Percentiles rank a stretch among this genome's conserved stretches.
Conservation (phyloP, 2,797 vertebrate genomes). For the Anguilla megastoma region DNA sequence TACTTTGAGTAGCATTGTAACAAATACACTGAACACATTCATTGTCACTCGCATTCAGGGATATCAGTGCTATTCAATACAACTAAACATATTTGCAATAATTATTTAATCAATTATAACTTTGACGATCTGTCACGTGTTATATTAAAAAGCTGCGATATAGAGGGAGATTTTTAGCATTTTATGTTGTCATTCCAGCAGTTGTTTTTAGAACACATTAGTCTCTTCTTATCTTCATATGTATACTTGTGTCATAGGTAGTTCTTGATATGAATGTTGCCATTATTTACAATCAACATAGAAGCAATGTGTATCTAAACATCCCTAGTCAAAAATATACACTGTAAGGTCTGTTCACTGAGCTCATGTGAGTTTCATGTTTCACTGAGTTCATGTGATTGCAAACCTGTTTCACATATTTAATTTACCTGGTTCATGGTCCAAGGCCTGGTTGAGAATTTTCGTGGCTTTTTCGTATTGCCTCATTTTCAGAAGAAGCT, state of each 20-base stretch:
- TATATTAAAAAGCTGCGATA: no score
- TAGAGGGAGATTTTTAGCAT: neutral
- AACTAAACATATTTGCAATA: no score
- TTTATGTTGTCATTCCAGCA: neutral
- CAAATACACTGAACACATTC: neutral
- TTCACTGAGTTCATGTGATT: neutral
- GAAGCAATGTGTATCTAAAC: neutral
- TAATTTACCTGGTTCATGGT: constrained; percentile 60
- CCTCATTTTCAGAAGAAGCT: constrained; percentile 70
- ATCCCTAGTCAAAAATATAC: neutral
- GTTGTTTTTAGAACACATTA: neutral
- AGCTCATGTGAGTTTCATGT: neutral
- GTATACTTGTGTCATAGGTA: neutral
- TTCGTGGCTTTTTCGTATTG: constrained; percentile 67
- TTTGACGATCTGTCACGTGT: no score
- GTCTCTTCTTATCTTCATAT: neutral
- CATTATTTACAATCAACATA: no score
- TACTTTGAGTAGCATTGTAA: neutral
- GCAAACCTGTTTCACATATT: neutral
- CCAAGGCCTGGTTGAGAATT: constrained; percentile 64
- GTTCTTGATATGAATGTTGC: neutral
- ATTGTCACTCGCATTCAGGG: no score
- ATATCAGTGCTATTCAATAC: no score
- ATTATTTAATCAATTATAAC: no score
- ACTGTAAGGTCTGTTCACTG: neutral